Base-by-base conservation (phyloP, 2,888 invertebrate species). In the Heliconius ismenius region DNA sequence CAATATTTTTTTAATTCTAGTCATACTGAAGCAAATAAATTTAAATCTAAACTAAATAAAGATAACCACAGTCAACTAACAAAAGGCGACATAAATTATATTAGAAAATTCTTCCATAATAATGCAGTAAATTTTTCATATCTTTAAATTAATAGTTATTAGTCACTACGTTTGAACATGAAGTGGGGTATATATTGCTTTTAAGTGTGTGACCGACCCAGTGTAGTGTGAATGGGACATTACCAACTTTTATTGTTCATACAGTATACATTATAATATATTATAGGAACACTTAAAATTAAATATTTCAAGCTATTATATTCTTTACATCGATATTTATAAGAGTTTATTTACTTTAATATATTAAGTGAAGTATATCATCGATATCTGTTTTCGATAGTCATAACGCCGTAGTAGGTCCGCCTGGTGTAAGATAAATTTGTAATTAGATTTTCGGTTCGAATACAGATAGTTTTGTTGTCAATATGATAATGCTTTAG, bases 201-300 rank as follows among this genome's bases (percentile, higher is more conserved):
- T 81, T 82, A 85, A 85, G 89, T 90, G 90, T 90, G 90, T 88
- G 91, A 90, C 84, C 86, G 79, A 78, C 81, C 84, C 83, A 85
- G 83, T 83, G 83, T 85, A 86, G 91, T 90, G 91, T 91, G 91
- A 92, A 91, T 89, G 86, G 83, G 82, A 84, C 84, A 89, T 90
- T 86, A 89, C 84, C 87, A 89, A 90, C 87, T 88, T 89, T 91
- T 90, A 90, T 91, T 88, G 86, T 90, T 90, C 86, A 86, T 89
- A 82, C 83, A 79, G 81, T 82, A 81, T 80, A 80, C 81, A 83
- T 86, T 85, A 84, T 81, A 85, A 88, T 84, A 87, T 88, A 90
- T 89, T 90, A 90, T 90, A 84, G 84, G 85, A 83, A 85, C 87
- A 88, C 89, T 85, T 79, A 84, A 83, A 82, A 78, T 75, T 70